Evolutionary conservation across 1,140 invertebrate species (phyloP), one percentile per base, ranked within the genome.

Genomic region (Himalopsyche phryganea): DNA sequence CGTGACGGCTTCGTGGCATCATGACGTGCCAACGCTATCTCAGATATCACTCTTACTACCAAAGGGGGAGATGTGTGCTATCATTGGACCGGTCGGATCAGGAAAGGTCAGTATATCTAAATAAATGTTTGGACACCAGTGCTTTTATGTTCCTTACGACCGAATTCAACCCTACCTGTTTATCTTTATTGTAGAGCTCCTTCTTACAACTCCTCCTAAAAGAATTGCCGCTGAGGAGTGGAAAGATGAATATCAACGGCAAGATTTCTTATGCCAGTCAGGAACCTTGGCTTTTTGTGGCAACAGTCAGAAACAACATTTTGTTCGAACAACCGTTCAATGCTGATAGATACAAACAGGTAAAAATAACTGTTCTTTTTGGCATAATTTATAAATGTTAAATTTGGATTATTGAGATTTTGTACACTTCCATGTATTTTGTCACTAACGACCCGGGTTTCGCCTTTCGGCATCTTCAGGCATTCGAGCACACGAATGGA

Each of bases 271-370:
- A 90, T 65, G 81, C 86, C 2, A 82, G 86, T 54, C 88, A 91
- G 66, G 86, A 90, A 62, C 81, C 89, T 0, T 92, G 89, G 89
- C 76, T 90, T 0, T 91, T 90, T 66, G 83, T 81, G 0, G 85
- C 82, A 7, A 83, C 83, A 0, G 78, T 87, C 0, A 69, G 84
- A 54, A 85, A 92, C 52, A 95, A 94, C 67, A 92, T 95, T 51
- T 69, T 92, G 0, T 93, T 94, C 72, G 91, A 91, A 0, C 76
- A 84, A 38, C 66, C 75, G 0, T 91, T 84, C 54, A 80, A 91
- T 58, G 75, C 78, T 15, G 77, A 79, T 20, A 83, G 83, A 61
- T 94, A 93, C 66, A 78, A 84, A 58, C 80, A 86, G 70, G 85
- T 89, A 69, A n/a, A n/a, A n/a, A n/a, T n/a, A n/a, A n/a, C n/a